Evolutionary conservation across 2,797 vertebrate species (phyloP).

Genomic region (Phaenicophaeus curvirostris): DNA sequence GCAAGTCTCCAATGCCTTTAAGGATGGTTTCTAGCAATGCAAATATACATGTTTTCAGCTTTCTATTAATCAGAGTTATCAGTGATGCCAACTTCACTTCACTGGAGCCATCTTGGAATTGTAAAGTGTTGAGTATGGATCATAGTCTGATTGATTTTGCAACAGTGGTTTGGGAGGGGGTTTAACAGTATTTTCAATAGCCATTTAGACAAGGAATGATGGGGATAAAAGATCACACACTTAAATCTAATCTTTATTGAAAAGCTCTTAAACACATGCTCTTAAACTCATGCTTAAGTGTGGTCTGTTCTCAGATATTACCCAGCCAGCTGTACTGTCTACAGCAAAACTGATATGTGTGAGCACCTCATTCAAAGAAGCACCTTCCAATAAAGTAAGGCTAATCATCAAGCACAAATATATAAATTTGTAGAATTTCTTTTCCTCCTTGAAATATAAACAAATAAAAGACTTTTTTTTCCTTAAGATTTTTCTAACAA

Average conservation of each 20-base stretch:
- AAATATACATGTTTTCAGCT: neutral
- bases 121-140: neutral
- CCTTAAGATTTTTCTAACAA: neutral
- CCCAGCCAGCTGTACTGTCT: neutral
- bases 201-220: neutral
- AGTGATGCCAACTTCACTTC: neutral
- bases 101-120: neutral
- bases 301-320: neutral
- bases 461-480: neutral
- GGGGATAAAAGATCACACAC: neutral
- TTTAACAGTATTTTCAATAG: neutral
- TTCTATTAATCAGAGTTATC: neutral
- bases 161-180: accelerated
- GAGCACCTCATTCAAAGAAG: neutral
- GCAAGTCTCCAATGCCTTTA: neutral
- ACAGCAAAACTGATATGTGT: neutral
- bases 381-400: neutral
- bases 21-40: neutral
- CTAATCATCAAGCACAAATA: neutral
- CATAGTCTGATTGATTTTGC: neutral
- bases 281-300: neutral
- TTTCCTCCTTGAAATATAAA: neutral
- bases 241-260: neutral
- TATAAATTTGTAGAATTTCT: neutral
- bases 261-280: neutral